Base-by-base conservation (phyloP, 2,113 vertebrate species). In the Mesocricetus auratus region DNA sequence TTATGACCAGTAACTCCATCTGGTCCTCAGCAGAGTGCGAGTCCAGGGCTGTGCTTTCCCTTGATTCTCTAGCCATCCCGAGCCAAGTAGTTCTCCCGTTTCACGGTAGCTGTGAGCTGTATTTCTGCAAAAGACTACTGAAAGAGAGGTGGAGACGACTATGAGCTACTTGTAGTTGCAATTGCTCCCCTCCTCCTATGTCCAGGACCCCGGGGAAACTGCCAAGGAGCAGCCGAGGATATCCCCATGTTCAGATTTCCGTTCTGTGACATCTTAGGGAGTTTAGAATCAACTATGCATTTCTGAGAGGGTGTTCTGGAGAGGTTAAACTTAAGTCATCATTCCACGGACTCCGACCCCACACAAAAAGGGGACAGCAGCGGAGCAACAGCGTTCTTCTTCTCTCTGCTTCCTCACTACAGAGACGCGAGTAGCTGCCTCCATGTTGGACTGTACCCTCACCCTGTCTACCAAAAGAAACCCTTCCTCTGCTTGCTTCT, bases 1-100 rank as follows among this genome's bases (percentile, higher is more conserved):
- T 98, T 21, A 97, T 82, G 1, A 36, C 60, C 78, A 93, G 90
- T 7, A 96, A 50, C 19, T 90, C 93, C 5, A 73, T 66, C 17
- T 19, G 36, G 29, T 95, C 91, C 24, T 96, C 94, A 3, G 96
- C 56, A 4, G 93, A 39, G 15, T 22, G 64, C 19, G 53, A 42
- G 5, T 89, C 69, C 87, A 79, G 39, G 15, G 50, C 24, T 45
- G 83, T 7, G 7, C 66, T 5, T 53, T 74, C 85, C 8, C 66
- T 85, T 0, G 66, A 74, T 86, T 91, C 91, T 89, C 78, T 56
- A 15, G 95, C 91, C 93, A 89, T 96, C 71, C 33, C 33, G 33
- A 3, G n/a, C 39, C 75, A 45, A 83, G 81, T 33, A 36, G 81
- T 50, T 39, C 24, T 56, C 10, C 0, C 7, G 29, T 10, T 47